These are phyloP conservation scores for Anguilla anguilla DNA, from an alignment of 2,797 vertebrate species.

Conservation along the genomic window DNA sequence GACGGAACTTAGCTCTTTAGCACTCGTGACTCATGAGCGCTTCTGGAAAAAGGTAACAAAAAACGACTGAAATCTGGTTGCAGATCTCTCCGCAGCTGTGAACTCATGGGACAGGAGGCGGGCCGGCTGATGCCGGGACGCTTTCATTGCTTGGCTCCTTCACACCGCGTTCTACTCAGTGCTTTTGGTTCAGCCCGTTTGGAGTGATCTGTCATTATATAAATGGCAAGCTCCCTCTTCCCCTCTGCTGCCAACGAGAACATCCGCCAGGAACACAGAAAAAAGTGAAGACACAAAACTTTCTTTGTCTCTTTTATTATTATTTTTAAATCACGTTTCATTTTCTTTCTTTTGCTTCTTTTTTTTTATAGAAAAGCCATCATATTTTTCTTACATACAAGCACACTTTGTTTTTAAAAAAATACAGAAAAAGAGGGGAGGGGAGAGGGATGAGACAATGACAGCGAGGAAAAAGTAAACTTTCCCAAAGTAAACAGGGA, in stretches of 20 bases:
- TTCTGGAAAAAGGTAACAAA: neutral
- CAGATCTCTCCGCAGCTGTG: neutral
- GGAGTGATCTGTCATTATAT: conserved; percentile 40
- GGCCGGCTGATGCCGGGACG: neutral
- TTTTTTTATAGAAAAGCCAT: conserved; percentile 58
- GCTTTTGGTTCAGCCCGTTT: neutral
- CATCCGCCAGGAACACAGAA: conserved; percentile 20
- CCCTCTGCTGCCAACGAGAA: conserved; percentile 25
- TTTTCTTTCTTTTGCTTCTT: conserved; percentile 62
- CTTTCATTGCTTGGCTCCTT: conserved; percentile 1
- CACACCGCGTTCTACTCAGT: neutral
- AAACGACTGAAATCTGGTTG: neutral
- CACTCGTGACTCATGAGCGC: too few relatives aligned
- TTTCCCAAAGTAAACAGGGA: conserved; percentile 92
- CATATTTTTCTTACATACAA: conserved; percentile 66
- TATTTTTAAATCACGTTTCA: neutral
- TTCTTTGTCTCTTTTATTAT: neutral
- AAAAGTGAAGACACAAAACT: conserved; percentile 14
- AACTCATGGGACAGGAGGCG: neutral
- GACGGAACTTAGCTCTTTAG: neutral
- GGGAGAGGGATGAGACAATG: conserved; percentile 28
- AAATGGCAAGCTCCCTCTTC: conserved; percentile 32
- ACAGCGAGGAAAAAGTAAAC: conserved; percentile 57
- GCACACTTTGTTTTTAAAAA: conserved; percentile 52
- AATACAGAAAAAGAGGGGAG: conserved; percentile 41